phyloP scores from a whole-genome alignment of 2,797 vertebrate species.

The Aeoliscus strigatus region DNA sequence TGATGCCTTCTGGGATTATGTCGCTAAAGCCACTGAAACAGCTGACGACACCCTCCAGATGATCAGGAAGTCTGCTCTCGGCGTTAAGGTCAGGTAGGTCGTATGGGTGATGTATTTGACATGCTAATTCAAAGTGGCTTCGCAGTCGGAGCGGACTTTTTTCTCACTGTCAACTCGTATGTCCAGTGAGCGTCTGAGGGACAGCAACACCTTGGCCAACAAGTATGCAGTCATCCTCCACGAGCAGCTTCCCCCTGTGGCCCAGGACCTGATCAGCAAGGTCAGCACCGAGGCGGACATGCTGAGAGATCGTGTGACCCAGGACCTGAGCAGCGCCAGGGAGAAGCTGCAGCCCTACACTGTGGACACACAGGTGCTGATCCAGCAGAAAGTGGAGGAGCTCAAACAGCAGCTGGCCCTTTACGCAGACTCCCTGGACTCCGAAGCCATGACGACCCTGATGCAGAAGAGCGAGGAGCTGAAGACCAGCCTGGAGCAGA shows the following conservation, averaged over 20 bases:
- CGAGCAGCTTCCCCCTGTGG: constrained; percentile 59
- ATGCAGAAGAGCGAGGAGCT: constrained; percentile 74
- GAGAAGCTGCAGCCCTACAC: constrained; percentile 64
- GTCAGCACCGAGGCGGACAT: constrained; percentile 44
- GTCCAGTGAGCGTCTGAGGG: constrained; percentile 50
- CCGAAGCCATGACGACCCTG: constrained; percentile 67
- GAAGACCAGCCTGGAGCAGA: constrained; percentile 64
- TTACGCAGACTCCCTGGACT: constrained; percentile 62
- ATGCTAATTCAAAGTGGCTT: no score
- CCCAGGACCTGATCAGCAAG: constrained; percentile 65
- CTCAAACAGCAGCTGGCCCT: constrained; percentile 66
- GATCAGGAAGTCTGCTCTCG: constrained; percentile 69
- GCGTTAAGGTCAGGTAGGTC: constrained; percentile 74
- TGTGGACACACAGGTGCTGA: constrained; percentile 55
- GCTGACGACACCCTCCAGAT: constrained; percentile 70
- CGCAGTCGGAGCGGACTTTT: neutral
- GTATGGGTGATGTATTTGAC: neutral
- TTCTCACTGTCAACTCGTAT: neutral
- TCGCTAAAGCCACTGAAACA: constrained; percentile 66
- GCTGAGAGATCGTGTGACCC: constrained; percentile 52
- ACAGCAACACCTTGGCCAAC: constrained; percentile 41
- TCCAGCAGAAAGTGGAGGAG: constrained; percentile 68
- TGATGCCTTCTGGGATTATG: constrained; percentile 77
- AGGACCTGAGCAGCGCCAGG: constrained; percentile 52
- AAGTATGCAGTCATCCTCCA: constrained; percentile 45